These are phyloP conservation scores for Propsilocerus akamusi DNA, from an alignment of 1,140 invertebrate genomes.

Conservation along the genomic window DNA sequence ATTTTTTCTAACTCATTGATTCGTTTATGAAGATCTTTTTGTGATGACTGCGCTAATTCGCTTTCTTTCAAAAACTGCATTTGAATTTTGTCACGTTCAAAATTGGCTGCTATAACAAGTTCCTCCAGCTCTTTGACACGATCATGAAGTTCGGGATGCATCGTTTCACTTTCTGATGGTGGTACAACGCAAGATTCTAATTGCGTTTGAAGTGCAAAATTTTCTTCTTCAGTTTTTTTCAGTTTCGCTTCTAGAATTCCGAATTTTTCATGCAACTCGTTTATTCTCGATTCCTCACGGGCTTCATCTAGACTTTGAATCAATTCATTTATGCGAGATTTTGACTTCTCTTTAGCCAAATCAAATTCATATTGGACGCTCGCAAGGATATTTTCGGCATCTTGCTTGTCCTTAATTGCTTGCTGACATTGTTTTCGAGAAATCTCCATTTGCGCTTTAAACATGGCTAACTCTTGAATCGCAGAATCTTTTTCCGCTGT, in stretches of 20 bases:
- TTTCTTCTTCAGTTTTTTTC: constrained; percentile 12
- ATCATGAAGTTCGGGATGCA: not conserved
- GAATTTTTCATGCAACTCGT: constrained; percentile 7
- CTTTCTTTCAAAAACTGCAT: not conserved
- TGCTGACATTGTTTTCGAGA: constrained; percentile 8
- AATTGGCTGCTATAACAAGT: not conserved
- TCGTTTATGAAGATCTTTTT: not conserved
- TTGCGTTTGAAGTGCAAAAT: constrained; percentile 8
- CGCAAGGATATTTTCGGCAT: constrained; percentile 17
- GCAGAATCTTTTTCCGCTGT: not conserved
- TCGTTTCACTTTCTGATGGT: not conserved
- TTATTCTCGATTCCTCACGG: constrained; percentile 9
- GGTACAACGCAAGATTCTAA: not conserved
- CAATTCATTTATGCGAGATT: constrained; percentile 16
- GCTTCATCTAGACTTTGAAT: constrained; percentile 14
- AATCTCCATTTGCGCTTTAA: constrained; percentile 9
- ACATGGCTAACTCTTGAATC: not conserved
- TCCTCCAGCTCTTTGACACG: not conserved
- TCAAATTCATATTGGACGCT: constrained; percentile 21
- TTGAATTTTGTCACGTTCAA: not conserved
- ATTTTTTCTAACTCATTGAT: not conserved
- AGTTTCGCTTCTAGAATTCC: constrained; percentile 7
- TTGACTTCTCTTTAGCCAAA: constrained; percentile 13
- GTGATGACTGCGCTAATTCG: not conserved
- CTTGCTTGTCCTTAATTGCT: constrained; percentile 12